Evolutionary conservation across 2,888 invertebrate genomes (phyloP), one percentile per base, ranked within the genome.

Genomic region (Idaea dimidiata): DNA sequence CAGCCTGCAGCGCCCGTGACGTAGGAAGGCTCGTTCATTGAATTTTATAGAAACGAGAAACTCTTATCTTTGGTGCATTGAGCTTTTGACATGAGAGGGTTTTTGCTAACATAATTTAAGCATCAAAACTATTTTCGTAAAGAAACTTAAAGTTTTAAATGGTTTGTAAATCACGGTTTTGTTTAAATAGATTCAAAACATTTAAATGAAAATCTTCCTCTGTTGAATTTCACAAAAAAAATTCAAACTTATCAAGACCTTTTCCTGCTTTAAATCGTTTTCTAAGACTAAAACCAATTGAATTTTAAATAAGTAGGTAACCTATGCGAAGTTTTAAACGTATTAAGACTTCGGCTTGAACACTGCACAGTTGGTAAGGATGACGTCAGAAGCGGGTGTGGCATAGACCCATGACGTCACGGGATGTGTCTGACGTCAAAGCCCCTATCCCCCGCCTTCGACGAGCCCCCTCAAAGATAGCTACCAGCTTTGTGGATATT

Each of bases 341-440:
- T 43, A 43, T 43, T 62, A 24, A 53, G 16, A 58, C 14, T 57
- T 56, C 7, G 1, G 8, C 16, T 31, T 61, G 56, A 16, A 57
- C 17, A 8, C 10, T 6, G 32, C 10, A 32, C 8, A 14, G 43
- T 43, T 43, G 43, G 8, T 43, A 14, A 43, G 17, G 17, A 84
- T 91, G 90, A 91, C 91, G 91, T 91, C 87, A 89, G 87, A 78
- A 68, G 86, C 87, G 91, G 91, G 91, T 89, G 91, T 91, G 91
- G 91, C 89, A 82, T 74, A 75, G 74, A 74, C 74, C 81, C 76
- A 81, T 91, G 91, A 91, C 91, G 91, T 91, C 91, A 92, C 88
- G 73, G 87, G 88, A 83, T 73, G 80, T 82, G 84, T 88, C 87
- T 91, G 91, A 92, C 91, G 91, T 92, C 90, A 91, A 88, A 79